Conservation (phyloP, 2,888 invertebrate species). For the Helleia helle region DNA sequence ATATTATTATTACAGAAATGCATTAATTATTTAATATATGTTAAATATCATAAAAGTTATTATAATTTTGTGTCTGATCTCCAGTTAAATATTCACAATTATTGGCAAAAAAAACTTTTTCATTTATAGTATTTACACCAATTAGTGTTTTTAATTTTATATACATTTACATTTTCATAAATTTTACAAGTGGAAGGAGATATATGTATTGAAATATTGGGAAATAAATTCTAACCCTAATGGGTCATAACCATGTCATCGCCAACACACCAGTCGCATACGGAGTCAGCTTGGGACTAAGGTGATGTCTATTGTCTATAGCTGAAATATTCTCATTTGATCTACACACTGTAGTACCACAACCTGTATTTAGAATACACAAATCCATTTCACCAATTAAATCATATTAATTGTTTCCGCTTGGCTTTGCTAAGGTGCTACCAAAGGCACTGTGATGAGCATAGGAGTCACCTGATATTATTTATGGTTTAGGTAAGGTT, state of each 20-base stretch:
- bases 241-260: too few species aligned
- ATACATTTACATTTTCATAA: constrained; percentile 10
- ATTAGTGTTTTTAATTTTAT: constrained; percentile 16
- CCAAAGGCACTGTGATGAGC: too few species aligned
- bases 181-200: constrained; percentile 10
- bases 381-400: too few species aligned
- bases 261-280: constrained; percentile 12
- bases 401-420: too few species aligned
- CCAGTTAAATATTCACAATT: constrained; percentile 1
- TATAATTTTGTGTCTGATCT: constrained; percentile 11
- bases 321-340: constrained; percentile 10
- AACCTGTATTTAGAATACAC: constrained; percentile 14
- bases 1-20: constrained; percentile 6
- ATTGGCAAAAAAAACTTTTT: constrained; percentile 12
- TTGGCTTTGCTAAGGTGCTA: too few species aligned
- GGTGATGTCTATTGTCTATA: constrained; percentile 10
- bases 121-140: constrained; percentile 17
- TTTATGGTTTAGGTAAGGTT: too few species aligned
- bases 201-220: constrained; percentile 10
- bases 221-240: constrained; percentile 13
- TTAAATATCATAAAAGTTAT: constrained; percentile 11
- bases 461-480: too few species aligned
- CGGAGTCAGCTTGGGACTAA: constrained; percentile 8
- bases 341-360: constrained; percentile 9
- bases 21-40: constrained; percentile 8